A percentile compares a stretch with the other conserved stretches of the same genome.
These are phyloP conservation scores for Hypercompe scribonia DNA, from an alignment of 2,888 invertebrate species.

Conservation along the genomic window DNA sequence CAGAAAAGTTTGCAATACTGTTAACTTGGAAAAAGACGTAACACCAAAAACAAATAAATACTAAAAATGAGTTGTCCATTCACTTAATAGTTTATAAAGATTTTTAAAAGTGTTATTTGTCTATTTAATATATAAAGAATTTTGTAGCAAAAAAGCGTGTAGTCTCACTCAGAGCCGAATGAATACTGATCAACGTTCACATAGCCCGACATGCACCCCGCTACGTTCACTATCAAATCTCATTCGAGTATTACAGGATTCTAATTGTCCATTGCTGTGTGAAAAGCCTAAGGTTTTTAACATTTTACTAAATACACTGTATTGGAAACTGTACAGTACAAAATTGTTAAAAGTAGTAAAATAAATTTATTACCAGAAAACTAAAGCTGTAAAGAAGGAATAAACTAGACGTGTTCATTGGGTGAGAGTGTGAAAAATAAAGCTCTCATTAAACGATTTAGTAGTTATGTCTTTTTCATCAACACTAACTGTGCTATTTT, in stretches of 20 bases:
- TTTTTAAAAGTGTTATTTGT: slow-evolving; percentile 31
- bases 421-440: slow-evolving; percentile 63
- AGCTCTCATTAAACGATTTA: slow-evolving; percentile 53
- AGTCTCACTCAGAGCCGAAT: slow-evolving; percentile 62
- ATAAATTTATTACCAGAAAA: slow-evolving; percentile 62
- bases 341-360: slow-evolving; percentile 16
- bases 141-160: slow-evolving; percentile 58
- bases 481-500: slow-evolving; percentile 38
- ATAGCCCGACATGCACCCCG: slow-evolving; percentile 38
- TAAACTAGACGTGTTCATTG: slow-evolving; percentile 67
- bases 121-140: slow-evolving; percentile 13
- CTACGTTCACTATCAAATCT: slow-evolving; percentile 46
- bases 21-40: slow-evolving; percentile 19
- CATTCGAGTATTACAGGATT: slow-evolving; percentile 41
- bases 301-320: slow-evolving; percentile 5
- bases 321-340: slow-evolving; percentile 25
- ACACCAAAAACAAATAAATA: slow-evolving; percentile 7
- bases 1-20: slow-evolving; percentile 34
- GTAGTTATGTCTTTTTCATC: slow-evolving; percentile 53
- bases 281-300: slow-evolving; percentile 11
- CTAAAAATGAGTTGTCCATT: slow-evolving; percentile 20
- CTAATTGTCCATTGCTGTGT: slow-evolving; percentile 59
- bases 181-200: slow-evolving; percentile 71
- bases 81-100: slow-evolving; percentile 27
- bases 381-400: slow-evolving; percentile 63